These are phyloP conservation scores for Propsilocerus akamusi DNA, from an alignment of 1,140 invertebrate genomes.

Conservation along the genomic window DNA sequence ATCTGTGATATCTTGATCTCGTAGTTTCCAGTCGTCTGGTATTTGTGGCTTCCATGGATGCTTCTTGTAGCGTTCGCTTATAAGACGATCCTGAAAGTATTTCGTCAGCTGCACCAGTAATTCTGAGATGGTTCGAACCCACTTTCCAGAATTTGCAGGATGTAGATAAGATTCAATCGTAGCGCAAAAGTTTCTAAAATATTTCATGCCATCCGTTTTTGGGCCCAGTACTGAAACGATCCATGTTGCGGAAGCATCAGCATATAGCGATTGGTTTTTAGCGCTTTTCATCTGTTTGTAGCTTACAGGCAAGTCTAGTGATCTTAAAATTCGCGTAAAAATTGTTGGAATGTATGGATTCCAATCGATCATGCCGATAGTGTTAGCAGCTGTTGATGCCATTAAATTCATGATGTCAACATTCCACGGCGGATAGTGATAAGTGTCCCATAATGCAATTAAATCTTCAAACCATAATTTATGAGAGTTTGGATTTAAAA, in stretches of 20 bases:
- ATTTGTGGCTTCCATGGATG: slow-evolving; percentile 6
- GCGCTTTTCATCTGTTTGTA: slow-evolving; percentile 35
- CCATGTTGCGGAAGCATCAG: slow-evolving; percentile 27
- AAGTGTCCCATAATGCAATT: slow-evolving; percentile 56
- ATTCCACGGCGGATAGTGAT: slow-evolving; percentile 56
- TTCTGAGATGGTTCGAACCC: slow-evolving; percentile 44
- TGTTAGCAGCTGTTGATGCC: slow-evolving; percentile 46
- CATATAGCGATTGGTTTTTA: slow-evolving; percentile 1
- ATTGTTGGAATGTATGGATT: slow-evolving; percentile 61
- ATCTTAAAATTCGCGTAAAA: slow-evolving; percentile 59
- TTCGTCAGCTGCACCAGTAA: slow-evolving; percentile 37
- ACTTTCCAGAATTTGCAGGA: slow-evolving; percentile 69
- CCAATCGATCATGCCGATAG: slow-evolving; percentile 79
- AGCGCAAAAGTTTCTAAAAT: slow-evolving; percentile 65
- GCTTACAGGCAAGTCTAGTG: slow-evolving; percentile 59
- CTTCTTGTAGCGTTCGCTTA: slow-evolving; percentile 42
- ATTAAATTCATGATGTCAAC: slow-evolving; percentile 51
- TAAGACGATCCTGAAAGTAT: slow-evolving; percentile 36
- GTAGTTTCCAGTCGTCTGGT: slow-evolving; percentile 41
- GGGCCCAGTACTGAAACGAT: slow-evolving; percentile 44
- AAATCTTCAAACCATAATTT: slow-evolving; percentile 73
- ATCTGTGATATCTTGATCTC: slow-evolving; percentile 60
- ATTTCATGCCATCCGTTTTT: slow-evolving; percentile 39
- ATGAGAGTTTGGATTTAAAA: slow-evolving; percentile 51
- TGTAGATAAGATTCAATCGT: slow-evolving; percentile 77